Percentiles rank a stretch among this genome's conserved stretches.
phyloP scores from a whole-genome alignment of 2,113 vertebrate species.

The Notarius quadriscutis region DNA sequence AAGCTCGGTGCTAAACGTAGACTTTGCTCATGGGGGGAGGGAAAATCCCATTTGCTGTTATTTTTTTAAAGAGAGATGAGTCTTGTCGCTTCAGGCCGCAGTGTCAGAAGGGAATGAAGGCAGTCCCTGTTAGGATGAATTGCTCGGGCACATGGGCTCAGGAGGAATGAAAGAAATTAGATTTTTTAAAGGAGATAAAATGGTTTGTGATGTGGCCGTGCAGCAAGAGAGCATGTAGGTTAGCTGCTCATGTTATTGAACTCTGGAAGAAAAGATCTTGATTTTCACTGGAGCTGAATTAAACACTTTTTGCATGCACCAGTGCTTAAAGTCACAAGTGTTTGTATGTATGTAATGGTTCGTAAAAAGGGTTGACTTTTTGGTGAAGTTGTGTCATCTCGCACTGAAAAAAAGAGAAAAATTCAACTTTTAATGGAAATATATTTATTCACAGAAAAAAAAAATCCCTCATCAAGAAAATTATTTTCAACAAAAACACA shows the following conservation, averaged over 20 bases:
- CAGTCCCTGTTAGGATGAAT: conserved; percentile 29
- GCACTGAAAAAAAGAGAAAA: too few relatives aligned
- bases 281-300: not conserved
- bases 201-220: not conserved
- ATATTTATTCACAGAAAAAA: too few relatives aligned
- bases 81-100: conserved; percentile 54
- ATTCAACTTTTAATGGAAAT: too few relatives aligned
- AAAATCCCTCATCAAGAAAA: too few relatives aligned
- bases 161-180: conserved; percentile 19
- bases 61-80: conserved; percentile 44
- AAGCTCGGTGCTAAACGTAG: conserved; percentile 55
- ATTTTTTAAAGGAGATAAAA: conserved; percentile 36
- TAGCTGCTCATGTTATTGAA: not conserved
- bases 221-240: conserved; percentile 6
- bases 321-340: not conserved
- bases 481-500: too few relatives aligned
- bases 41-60: conserved; percentile 57
- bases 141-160: not conserved
- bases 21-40: conserved; percentile 37
- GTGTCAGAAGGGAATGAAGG: conserved; percentile 40
- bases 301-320: not conserved
- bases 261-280: not conserved
- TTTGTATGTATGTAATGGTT: too few relatives aligned
- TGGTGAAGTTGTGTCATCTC: too few relatives aligned
- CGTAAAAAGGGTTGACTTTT: not conserved